Evolutionary conservation across 1,140 invertebrate genomes (phyloP).

Genomic region (Tetramorium parvispinum): DNA sequence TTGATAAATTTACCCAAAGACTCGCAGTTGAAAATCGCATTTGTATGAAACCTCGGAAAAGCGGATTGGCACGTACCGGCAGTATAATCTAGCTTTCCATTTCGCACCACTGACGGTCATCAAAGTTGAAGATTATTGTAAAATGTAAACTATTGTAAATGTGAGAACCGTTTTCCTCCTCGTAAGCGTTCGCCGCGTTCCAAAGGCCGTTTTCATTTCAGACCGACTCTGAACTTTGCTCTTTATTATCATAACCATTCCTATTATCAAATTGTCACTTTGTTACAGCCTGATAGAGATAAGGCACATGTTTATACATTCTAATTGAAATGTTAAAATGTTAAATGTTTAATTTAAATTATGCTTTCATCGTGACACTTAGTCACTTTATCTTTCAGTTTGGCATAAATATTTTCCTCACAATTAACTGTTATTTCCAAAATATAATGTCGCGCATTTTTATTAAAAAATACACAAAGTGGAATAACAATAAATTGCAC

Average conservation of each 20-base stretch:
- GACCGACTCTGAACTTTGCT: not conserved
- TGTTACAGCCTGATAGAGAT: not conserved
- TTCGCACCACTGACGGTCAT: slow-evolving; percentile 38
- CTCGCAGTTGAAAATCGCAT: slow-evolving; percentile 44
- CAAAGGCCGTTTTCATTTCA: slow-evolving; percentile 12
- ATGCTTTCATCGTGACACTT: not conserved
- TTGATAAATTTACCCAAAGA: slow-evolving; percentile 20
- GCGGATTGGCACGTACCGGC: slow-evolving; percentile 45
- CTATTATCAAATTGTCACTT: slow-evolving; percentile 12
- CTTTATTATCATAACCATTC: not conserved
- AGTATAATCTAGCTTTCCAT: slow-evolving; percentile 49
- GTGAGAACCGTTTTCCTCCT: slow-evolving; percentile 23
- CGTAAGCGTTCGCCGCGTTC: slow-evolving; percentile 33
- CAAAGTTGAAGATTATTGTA: slow-evolving; percentile 58
- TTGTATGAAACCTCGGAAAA: slow-evolving; percentile 37
- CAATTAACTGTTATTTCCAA: not conserved
- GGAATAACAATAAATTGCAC: not conserved
- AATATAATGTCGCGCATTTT: not conserved
- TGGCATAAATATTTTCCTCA: not conserved
- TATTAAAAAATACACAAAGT: not conserved
- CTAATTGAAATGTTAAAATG: not conserved
- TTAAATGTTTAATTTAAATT: not conserved
- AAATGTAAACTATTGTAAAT: slow-evolving; percentile 49
- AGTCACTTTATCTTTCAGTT: not conserved
- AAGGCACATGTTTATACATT: not conserved